Evolutionary conservation across 2,797 vertebrate species (phyloP), one percentile per base, ranked within the genome.

Genomic region (Chaetophractus vellerosus): DNA sequence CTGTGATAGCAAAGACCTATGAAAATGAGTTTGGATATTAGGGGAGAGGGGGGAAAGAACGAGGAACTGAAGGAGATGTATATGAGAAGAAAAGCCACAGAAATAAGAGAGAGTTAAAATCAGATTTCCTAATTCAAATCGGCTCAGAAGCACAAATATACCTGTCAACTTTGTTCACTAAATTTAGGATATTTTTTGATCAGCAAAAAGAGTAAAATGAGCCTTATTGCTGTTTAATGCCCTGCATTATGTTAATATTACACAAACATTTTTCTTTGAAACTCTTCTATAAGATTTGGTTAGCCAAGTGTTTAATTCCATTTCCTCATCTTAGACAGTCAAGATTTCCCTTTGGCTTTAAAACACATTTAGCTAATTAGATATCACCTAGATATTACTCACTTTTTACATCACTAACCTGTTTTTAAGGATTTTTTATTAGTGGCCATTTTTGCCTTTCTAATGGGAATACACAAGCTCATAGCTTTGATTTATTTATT

Each of bases 351-450:
- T 64, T 93, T 83, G 38, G 18, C 52, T 88, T 85, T 96, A 85
- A 88, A 83, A 48, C 38, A 63, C 33, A 45, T 83, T 93, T 93
- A 50, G 28, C 28, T 88, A 94, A 84, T 84, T 91, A 36, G 31
- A 79, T 80, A 85, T 26, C 5, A 36, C 23, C 21, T 74, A 85
- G 48, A 75, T 90, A 82, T 69, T 84, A 41, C 86, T 80, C 55
- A 72, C 57, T 57, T 87, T 87, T 95, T 59, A 82, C 26, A 69
- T 84, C 57, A 86, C 69, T 86, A 74, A 79, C 9, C 48, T 83
- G 21, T 89, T 38, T 91, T 72, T 78, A 84, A 93, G 8, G 7
- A 61, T 63, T 88, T 87, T 45, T 78, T 88, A 81, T 85, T 31
- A 74, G 14, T 21, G 66, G 5, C 28, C 36, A 90, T 23, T 92